Evolutionary conservation across 2,113 vertebrate genomes (phyloP), one percentile per base, ranked within the genome.

Genomic region (Ptyas mucosa): DNA sequence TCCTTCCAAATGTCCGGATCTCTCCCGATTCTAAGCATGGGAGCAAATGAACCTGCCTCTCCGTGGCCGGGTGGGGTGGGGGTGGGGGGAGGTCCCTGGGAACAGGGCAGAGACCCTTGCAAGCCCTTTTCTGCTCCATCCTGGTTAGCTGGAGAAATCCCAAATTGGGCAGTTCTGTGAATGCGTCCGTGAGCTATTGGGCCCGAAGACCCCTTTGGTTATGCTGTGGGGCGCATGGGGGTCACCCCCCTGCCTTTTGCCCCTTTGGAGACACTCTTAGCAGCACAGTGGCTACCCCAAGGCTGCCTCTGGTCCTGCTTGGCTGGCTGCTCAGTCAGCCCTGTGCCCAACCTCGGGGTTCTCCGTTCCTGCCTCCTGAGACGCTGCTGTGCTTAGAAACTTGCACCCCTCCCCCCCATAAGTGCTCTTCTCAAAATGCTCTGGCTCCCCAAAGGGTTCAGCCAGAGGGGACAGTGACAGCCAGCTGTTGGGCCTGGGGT

Each of bases 351-450:
- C 4, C 24, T 88, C 92, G 58, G 0, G 55, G 57, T 51, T 21
- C n/a, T 12, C 3, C 3, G 52, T 46, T 46, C 11, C 34, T 0
- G 86, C 57, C 24, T 1, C 11, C n/a, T 26, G 29, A 54, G 69
- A 34, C 6, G n/a, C 29, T 87, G 75, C 29, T 93, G 53, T 21
- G 43, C 26, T 49, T 46, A 57, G 46, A 91, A 1, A 7, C 18
- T 51, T 7, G 0, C 14, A 55, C 93, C 12, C 6, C 85, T 9
- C 34, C 34, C 43, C 54, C 89, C 91, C 86, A 51, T 61, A 95
- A 95, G 96, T 95, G 95, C 93, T 96, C 95, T 95, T 95, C 51
- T 85, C 87, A 87, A 85, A 51, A 86, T n/a, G 85, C 89, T 90
- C 51, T 0, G 11, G 9, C 87, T 57, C 91, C 94, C 88, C 2